Percentiles rank a stretch among this genome's conserved stretches.
Evolutionary conservation across 2,888 invertebrate species (phyloP).

Genomic region (Neria commutata): DNA sequence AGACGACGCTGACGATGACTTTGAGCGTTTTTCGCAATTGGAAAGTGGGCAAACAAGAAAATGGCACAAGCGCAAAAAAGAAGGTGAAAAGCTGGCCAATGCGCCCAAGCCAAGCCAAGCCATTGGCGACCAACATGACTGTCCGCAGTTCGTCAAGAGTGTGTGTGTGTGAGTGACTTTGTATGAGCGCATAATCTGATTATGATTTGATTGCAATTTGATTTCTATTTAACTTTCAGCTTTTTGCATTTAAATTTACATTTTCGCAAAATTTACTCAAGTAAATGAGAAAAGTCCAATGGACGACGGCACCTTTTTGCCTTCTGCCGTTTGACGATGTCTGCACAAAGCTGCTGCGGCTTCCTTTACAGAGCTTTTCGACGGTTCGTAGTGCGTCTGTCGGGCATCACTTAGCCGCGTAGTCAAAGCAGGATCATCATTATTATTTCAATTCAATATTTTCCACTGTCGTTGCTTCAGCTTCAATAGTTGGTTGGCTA

Average conservation of each 20-base stretch:
- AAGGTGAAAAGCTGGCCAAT: not conserved
- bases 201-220: constrained; percentile 51
- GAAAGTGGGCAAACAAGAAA: constrained; percentile 11
- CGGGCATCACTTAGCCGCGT: not conserved
- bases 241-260: not conserved
- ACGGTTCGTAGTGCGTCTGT: constrained; percentile 25
- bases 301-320: not conserved
- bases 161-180: not conserved
- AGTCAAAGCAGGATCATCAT: constrained; percentile 40
- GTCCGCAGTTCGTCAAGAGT: not conserved
- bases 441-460: constrained; percentile 50
- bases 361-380: not conserved
- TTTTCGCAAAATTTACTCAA: constrained; percentile 6
- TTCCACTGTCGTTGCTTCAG: constrained; percentile 34
- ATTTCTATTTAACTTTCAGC: constrained; percentile 39
- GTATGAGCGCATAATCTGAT: constrained; percentile 48
- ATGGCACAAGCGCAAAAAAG: not conserved
- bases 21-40: constrained; percentile 4
- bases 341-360: constrained; percentile 26
- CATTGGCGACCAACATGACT: not conserved
- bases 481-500: too few relatives aligned
- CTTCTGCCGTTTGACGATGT: constrained; percentile 25
- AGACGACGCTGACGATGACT: not conserved
- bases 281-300: not conserved
- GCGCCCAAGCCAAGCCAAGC: too few relatives aligned